phyloP scores from a whole-genome alignment of 2,888 invertebrate species.

The Scaptomyza reducta region DNA sequence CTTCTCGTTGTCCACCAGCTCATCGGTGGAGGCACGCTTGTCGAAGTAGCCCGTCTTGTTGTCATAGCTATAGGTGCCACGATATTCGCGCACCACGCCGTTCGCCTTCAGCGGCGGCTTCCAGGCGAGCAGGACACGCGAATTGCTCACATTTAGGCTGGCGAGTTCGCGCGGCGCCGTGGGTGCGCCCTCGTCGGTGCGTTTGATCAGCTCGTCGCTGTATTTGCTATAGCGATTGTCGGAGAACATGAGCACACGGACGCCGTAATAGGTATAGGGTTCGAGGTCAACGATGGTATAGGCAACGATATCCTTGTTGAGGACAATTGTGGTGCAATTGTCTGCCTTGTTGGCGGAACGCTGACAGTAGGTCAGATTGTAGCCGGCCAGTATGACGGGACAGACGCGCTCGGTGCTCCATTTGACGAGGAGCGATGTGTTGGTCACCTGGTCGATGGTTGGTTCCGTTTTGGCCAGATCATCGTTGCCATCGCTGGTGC shows the following conservation, averaged over 20 bases:
- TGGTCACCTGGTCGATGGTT: slow-evolving; percentile 57
- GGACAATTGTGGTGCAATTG: slow-evolving; percentile 58
- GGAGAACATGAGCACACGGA: slow-evolving; percentile 88
- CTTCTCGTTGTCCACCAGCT: slow-evolving; percentile 57
- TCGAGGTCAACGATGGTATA: slow-evolving; percentile 87
- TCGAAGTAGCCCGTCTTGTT: slow-evolving; percentile 41
- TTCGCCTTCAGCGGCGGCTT: slow-evolving; percentile 89
- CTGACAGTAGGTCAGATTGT: slow-evolving; percentile 89
- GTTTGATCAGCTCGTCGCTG: slow-evolving; percentile 86
- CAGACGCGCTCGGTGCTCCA: slow-evolving; percentile 93
- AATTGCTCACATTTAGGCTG: slow-evolving; percentile 34
- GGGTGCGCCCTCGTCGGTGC: slow-evolving; percentile 89
- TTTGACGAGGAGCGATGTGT: slow-evolving; percentile 86
- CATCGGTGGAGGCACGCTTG: slow-evolving; percentile 33
- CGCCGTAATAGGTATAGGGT: slow-evolving; percentile 91
- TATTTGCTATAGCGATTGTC: slow-evolving; percentile 86
- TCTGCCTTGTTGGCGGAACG: slow-evolving; percentile 53
- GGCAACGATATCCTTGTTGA: slow-evolving; percentile 67
- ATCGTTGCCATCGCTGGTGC: slow-evolving; percentile 83
- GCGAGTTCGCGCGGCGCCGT: slow-evolving; percentile 83
- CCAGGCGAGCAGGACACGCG: slow-evolving; percentile 83
- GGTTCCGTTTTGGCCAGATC: slow-evolving; percentile 82
- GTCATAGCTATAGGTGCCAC: slow-evolving; percentile 31
- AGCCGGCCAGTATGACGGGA: slow-evolving; percentile 89
- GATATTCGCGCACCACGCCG: slow-evolving; percentile 86